Evolutionary conservation across 2,113 vertebrate genomes (phyloP).

Genomic region (Aythya baeri): DNA sequence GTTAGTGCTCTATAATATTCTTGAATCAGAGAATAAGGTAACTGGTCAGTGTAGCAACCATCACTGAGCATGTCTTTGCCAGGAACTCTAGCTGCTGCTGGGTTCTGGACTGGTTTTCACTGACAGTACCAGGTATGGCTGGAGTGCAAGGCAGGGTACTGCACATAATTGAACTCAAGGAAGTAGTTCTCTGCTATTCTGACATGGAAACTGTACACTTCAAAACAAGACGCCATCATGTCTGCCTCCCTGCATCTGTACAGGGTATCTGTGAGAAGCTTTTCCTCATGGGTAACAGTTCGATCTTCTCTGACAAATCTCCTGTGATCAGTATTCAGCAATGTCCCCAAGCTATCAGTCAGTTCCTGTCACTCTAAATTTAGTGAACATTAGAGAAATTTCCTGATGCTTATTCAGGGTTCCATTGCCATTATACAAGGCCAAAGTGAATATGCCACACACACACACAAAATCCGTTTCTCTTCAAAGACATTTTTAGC

Average conservation of each 20-base stretch:
- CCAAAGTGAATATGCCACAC: neutral
- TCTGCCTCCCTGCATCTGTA: neutral
- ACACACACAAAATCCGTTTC: neutral
- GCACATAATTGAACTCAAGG: too few species aligned
- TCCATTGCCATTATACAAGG: neutral
- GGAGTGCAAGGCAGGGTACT: neutral
- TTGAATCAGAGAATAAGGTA: neutral
- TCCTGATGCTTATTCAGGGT: neutral
- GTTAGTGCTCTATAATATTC: too few species aligned
- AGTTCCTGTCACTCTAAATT: neutral
- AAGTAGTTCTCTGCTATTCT: neutral
- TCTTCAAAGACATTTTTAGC: neutral
- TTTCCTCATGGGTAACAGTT: neutral
- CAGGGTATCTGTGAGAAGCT: neutral
- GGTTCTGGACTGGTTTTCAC: neutral
- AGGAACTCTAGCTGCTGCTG: accelerated
- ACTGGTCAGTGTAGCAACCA: neutral
- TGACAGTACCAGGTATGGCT: neutral
- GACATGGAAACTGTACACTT: neutral
- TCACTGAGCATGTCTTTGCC: neutral
- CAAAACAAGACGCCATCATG: neutral
- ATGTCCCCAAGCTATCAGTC: neutral
- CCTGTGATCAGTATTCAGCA: neutral
- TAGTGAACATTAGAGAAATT: neutral
- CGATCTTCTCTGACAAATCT: neutral